These are phyloP conservation scores for Cheilosia pagana DNA, from an alignment of 2,888 invertebrate species.

Conservation along the genomic window DNA sequence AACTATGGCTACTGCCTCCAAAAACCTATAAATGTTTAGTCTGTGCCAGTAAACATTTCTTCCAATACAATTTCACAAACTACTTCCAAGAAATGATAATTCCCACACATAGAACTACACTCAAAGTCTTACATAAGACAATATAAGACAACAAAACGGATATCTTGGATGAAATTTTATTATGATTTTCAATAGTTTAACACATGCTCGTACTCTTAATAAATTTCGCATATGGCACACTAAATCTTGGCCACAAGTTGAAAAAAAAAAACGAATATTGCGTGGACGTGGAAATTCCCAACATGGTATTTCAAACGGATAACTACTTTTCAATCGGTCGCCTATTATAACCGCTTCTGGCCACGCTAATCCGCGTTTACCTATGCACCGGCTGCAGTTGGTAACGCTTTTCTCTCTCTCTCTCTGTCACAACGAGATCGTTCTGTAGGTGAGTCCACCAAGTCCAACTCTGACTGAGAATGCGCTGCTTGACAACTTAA, in stretches of 20 bases:
- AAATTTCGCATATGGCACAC: constrained; percentile 28
- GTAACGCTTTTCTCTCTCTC: constrained; percentile 12
- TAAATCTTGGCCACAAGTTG: constrained; percentile 21
- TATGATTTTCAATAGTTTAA: constrained; percentile 30
- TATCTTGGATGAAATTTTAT: not conserved
- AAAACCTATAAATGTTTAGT: too few relatives aligned
- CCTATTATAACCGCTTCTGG: constrained; percentile 5
- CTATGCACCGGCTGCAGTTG: not conserved
- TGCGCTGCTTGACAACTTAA: constrained; percentile 44
- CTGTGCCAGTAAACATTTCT: too few relatives aligned
- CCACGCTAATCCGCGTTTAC: constrained; percentile 1
- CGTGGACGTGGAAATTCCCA: constrained; percentile 32
- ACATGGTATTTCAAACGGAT: constrained; percentile 18
- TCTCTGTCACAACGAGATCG: constrained; percentile 9
- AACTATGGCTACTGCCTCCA: too few relatives aligned
- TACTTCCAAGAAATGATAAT: too few relatives aligned
- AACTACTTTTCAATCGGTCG: constrained; percentile 33
- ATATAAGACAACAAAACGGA: not conserved
- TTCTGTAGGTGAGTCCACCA: constrained; percentile 18
- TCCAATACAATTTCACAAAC: too few relatives aligned
- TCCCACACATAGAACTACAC: not conserved
- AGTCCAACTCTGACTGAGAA: constrained; percentile 25
- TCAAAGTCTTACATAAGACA: not conserved
- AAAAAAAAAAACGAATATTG: not conserved
- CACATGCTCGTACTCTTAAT: constrained; percentile 22